Conservation (phyloP, 2,113 vertebrate genomes). For the Misgurnus anguillicaudatus region DNA sequence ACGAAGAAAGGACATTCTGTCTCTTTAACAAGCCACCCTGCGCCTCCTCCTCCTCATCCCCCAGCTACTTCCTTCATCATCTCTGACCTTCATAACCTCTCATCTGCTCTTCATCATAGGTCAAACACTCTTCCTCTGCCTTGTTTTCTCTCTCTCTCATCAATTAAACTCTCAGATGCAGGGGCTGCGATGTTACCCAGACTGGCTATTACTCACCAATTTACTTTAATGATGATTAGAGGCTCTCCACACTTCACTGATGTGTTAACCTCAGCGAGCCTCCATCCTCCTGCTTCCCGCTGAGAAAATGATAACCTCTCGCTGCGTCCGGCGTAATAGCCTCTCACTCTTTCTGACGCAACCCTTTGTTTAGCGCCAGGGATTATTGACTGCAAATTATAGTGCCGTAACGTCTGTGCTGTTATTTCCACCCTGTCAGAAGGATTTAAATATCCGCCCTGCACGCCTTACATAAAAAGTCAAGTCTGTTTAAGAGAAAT, state of each 20-base stretch:
- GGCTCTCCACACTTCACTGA: neutral
- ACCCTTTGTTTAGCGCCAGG: constrained; percentile 38
- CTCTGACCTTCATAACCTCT: constrained; percentile 17
- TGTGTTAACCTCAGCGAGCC: constrained; percentile 22
- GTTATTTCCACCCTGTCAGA: constrained; percentile 44
- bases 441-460: constrained; percentile 19
- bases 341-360: constrained; percentile 31
- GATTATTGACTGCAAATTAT: constrained; percentile 63
- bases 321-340: constrained; percentile 37
- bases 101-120: neutral
- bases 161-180: neutral
- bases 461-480: constrained; percentile 59
- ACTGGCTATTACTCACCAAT: neutral
- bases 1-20: neutral
- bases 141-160: neutral
- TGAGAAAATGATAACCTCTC: constrained; percentile 61
- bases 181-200: too few species aligned
- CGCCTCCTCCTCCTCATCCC: neutral
- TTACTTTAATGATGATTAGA: constrained; percentile 29
- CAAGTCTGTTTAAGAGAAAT: constrained; percentile 58
- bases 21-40: too few species aligned
- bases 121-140: neutral
- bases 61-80: neutral
- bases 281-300: neutral
- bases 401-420: constrained; percentile 31